Evolutionary conservation across 2,113 vertebrate species (phyloP).

Genomic region (Dasyprocta punctata): DNA sequence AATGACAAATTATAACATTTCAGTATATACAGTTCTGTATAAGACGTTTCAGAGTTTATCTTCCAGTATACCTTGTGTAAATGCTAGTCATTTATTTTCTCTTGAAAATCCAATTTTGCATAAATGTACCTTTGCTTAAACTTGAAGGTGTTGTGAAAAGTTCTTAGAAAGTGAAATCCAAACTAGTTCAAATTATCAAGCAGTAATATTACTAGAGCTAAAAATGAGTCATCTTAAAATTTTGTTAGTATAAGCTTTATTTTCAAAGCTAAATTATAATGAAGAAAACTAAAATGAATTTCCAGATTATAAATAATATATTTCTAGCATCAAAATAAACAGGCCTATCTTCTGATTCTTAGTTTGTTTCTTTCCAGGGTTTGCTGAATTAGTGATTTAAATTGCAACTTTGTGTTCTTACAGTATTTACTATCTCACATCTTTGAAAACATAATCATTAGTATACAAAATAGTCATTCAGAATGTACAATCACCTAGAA

Average conservation of each 20-base stretch:
- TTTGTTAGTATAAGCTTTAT: not conserved
- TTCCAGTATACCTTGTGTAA: not conserved
- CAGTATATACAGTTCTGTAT: not conserved
- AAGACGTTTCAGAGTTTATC: not conserved
- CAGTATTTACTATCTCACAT: not conserved
- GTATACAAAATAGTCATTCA: not conserved
- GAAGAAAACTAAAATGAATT: slow-evolving; percentile 4
- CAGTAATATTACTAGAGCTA: not conserved
- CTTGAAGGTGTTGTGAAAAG: not conserved
- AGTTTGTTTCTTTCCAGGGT: not conserved
- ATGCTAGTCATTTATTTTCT: not conserved
- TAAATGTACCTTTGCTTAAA: not conserved
- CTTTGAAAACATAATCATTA: not conserved
- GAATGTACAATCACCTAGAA: not conserved
- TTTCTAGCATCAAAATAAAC: not conserved
- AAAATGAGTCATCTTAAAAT: not conserved
- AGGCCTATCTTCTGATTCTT: not conserved
- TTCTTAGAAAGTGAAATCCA: not conserved
- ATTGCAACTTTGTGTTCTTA: not conserved
- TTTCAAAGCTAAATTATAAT: not conserved
- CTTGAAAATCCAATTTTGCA: not conserved
- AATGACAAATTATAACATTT: not conserved
- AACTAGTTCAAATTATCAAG: not conserved
- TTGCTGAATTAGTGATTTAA: not conserved
- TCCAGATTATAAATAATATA: not conserved